A percentile compares a stretch with the other conserved stretches of the same genome.
phyloP scores from a whole-genome alignment of 2,113 vertebrate species.

The Psittacula cyanocephala region DNA sequence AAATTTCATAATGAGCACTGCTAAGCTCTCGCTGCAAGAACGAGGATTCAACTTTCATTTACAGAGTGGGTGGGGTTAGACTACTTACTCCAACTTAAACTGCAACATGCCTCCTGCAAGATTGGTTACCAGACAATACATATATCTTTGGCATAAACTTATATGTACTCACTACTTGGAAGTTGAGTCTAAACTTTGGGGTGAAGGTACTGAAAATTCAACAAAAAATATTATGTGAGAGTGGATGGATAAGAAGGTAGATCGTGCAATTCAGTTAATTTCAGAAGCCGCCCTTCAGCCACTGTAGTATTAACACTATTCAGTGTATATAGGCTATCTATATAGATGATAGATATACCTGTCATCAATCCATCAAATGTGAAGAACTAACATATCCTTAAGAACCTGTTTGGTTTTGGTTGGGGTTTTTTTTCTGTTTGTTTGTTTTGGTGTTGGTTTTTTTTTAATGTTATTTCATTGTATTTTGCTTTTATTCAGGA shows the following conservation, averaged over 20 bases:
- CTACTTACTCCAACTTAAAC: background rate
- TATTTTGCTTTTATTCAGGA: background rate
- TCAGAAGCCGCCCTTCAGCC: background rate
- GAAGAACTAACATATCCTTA: background rate
- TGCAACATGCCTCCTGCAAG: background rate
- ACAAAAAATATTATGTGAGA: background rate
- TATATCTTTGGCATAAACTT: background rate
- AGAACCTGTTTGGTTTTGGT: background rate
- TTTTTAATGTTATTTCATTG: background rate
- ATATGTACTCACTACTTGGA: background rate
- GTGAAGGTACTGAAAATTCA: background rate
- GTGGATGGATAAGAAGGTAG: background rate
- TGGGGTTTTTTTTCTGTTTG: no score
- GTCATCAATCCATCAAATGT: background rate
- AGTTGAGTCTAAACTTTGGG: background rate
- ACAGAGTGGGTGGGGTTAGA: background rate
- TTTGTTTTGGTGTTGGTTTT: accelerated
- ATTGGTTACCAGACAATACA: background rate
- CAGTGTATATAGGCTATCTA: background rate
- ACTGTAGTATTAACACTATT: background rate
- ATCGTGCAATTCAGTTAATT: background rate
- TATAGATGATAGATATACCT: background rate
- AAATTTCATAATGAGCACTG: background rate
- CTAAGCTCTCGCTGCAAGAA: background rate
- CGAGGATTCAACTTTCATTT: background rate